phyloP scores from a whole-genome alignment of 2,797 vertebrate species.

The Falco cherrug region DNA sequence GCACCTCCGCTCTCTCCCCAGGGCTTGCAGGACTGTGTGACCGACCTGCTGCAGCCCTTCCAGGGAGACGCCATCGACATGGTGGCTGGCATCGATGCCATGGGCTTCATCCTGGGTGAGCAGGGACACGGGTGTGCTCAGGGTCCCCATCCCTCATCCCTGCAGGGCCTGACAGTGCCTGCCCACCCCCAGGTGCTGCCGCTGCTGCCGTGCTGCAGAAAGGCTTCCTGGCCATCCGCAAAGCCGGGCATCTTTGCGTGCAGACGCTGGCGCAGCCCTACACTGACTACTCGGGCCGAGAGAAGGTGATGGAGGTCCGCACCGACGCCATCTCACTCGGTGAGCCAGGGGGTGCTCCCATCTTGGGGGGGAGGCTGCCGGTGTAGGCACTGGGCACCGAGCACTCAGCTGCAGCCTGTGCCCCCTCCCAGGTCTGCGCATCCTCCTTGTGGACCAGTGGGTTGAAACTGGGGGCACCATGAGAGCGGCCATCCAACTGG shows the following conservation, averaged over 20 bases:
- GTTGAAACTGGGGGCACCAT: slow-evolving; percentile 91
- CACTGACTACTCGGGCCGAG: slow-evolving; percentile 80
- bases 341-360: not conserved
- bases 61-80: slow-evolving; percentile 79
- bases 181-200: slow-evolving; percentile 73
- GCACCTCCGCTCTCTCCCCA: slow-evolving; percentile 74
- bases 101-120: slow-evolving; percentile 91
- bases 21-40: slow-evolving; percentile 85
- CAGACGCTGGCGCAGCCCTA: slow-evolving; percentile 77
- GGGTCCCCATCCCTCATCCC: not conserved
- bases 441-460: slow-evolving; percentile 91
- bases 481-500: slow-evolving; percentile 84
- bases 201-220: slow-evolving; percentile 77
- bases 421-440: slow-evolving; percentile 74
- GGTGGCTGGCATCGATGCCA: slow-evolving; percentile 88
- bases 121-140: fast-evolving
- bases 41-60: slow-evolving; percentile 85
- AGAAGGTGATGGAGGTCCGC: slow-evolving; percentile 86
- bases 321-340: slow-evolving; percentile 81
- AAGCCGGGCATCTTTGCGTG: slow-evolving; percentile 86
- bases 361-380: fast-evolving
- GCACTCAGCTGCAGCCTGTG: not conserved
- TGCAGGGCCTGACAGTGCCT: fast-evolving
- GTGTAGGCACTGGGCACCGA: fast-evolving
- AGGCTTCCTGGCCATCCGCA: slow-evolving; percentile 87